Conservation (phyloP, 1,140 invertebrate genomes). For the Frieseomelitta varia region DNA sequence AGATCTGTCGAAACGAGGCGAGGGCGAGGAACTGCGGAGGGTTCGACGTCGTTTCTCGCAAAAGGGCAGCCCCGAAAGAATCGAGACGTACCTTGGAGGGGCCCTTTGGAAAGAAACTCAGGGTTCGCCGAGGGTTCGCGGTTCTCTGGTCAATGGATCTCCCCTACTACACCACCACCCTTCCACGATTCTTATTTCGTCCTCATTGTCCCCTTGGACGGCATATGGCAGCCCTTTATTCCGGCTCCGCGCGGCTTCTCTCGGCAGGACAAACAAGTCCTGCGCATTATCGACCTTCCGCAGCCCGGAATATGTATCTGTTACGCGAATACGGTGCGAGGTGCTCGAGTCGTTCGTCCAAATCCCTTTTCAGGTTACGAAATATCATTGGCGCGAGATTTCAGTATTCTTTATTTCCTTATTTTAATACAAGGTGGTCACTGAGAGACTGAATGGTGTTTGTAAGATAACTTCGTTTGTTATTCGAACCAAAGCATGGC, state of each 20-base stretch:
- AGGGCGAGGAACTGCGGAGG: conserved; percentile 43
- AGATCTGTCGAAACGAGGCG: background rate
- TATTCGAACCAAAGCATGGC: no score
- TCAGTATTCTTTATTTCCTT: no score
- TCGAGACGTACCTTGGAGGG: conserved; percentile 58
- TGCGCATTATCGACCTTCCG: conserved; percentile 20
- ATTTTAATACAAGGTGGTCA: no score
- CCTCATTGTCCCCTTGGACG: conserved; percentile 60
- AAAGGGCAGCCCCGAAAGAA: conserved; percentile 52
- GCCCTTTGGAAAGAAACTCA: background rate
- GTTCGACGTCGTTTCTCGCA: conserved; percentile 41
- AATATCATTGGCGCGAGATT: no score
- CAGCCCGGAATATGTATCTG: background rate
- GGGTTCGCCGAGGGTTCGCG: conserved; percentile 1
- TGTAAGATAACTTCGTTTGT: no score
- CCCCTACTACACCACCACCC: conserved; percentile 38
- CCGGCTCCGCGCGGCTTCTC: background rate
- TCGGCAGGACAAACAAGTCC: conserved; percentile 21
- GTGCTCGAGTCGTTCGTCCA: no score
- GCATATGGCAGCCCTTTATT: conserved; percentile 67
- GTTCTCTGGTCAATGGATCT: conserved; percentile 52
- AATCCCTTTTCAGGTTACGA: no score
- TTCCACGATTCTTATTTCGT: conserved; percentile 61
- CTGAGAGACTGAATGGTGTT: no score
- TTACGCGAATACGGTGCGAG: background rate